Evolutionary conservation across 1,140 invertebrate genomes (phyloP).

Genomic region (Eubasilissa regina): DNA sequence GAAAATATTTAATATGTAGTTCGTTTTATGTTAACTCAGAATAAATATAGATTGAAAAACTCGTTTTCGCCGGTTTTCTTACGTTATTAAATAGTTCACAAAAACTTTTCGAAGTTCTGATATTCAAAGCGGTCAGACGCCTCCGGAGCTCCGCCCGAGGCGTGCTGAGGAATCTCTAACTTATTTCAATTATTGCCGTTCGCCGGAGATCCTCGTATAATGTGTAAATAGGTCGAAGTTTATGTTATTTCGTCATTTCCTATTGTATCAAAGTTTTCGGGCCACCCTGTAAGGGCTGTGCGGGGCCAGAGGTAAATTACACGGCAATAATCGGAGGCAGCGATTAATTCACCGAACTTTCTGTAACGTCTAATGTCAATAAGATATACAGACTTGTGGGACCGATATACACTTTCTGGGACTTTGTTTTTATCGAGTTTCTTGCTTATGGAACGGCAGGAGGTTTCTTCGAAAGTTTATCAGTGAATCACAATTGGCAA

Average conservation of each 20-base stretch:
- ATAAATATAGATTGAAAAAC: no score
- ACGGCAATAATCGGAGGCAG: constrained; percentile 18
- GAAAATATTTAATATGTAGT: no score
- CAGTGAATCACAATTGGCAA: constrained; percentile 11
- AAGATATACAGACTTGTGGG: constrained; percentile 13
- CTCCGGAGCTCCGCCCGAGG: background rate
- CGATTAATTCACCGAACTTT: constrained; percentile 14
- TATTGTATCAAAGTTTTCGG: constrained; percentile 1
- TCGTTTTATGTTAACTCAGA: no score
- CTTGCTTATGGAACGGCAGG: background rate
- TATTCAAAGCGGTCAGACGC: background rate
- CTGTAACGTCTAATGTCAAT: constrained; percentile 4
- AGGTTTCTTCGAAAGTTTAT: constrained; percentile 8
- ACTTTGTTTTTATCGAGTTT: background rate
- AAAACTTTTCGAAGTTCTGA: constrained; percentile 1
- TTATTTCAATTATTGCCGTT: constrained; percentile 23
- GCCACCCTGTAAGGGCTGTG: constrained; percentile 6
- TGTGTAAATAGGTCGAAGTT: constrained; percentile 18
- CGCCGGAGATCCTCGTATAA: background rate
- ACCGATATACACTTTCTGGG: background rate
- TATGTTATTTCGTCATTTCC: constrained; percentile 35
- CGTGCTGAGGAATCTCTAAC: constrained; percentile 24
- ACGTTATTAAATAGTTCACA: no score
- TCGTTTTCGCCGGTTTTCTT: no score
- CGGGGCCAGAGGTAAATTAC: constrained; percentile 14